Conservation (phyloP, 2,113 vertebrate genomes). For the Malurus melanocephalus region DNA sequence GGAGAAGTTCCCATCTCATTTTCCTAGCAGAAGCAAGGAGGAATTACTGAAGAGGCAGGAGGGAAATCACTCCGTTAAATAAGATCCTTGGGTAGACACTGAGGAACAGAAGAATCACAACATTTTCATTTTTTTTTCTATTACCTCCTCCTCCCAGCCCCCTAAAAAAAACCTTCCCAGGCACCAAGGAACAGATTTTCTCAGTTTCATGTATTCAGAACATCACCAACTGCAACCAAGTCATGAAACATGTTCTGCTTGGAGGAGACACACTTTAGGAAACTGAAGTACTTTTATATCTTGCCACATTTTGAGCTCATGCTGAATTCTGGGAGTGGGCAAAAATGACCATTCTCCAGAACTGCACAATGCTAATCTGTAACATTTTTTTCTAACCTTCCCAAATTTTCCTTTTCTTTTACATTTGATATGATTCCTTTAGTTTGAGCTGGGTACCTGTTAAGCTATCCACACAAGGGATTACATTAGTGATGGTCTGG, state of each 20-base stretch:
- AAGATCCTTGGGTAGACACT: neutral
- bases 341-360: neutral
- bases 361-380: neutral
- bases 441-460: neutral
- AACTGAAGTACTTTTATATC: neutral
- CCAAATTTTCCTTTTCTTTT: neutral
- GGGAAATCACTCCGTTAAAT: neutral
- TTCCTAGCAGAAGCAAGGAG: neutral
- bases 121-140: neutral
- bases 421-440: neutral
- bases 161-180: neutral
- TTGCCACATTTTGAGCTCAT: neutral
- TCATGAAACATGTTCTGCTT: neutral
- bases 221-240: neutral
- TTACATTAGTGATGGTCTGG: neutral
- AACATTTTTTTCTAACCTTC: neutral
- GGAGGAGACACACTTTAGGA: neutral
- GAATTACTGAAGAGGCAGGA: neutral
- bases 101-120: neutral
- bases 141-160: neutral
- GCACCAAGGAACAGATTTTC: slow-evolving; percentile 18
- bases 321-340: neutral
- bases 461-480: neutral
- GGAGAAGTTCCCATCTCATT: neutral
- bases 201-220: neutral